Percentiles rank a stretch among this genome's conserved stretches.
These are phyloP conservation scores for Papilio elwesi DNA, from an alignment of 2,888 invertebrate genomes.

Conservation along the genomic window DNA sequence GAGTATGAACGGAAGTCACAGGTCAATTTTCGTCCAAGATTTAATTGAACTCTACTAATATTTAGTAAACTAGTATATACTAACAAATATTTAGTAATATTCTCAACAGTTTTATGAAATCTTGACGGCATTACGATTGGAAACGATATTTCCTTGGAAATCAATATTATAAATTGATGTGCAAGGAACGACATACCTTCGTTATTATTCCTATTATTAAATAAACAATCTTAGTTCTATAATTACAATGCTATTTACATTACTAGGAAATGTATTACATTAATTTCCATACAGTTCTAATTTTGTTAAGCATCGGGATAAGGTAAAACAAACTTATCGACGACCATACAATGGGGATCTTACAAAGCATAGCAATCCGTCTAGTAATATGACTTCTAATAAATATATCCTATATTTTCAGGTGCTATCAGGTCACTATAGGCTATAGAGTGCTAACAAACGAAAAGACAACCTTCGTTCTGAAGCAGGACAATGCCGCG, in stretches of 20 bases:
- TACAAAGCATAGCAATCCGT: not conserved
- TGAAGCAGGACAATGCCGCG: slow-evolving; percentile 14
- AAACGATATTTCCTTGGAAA: too few relatives aligned
- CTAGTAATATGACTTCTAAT: not conserved
- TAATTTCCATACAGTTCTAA: not conserved
- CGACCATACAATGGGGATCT: not conserved
- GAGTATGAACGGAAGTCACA: not conserved
- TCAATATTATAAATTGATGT: too few relatives aligned
- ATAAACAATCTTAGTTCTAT: not conserved
- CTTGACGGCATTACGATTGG: not conserved
- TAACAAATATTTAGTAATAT: not conserved
- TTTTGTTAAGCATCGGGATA: not conserved
- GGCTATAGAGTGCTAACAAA: slow-evolving; percentile 21
- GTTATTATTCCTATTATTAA: not conserved
- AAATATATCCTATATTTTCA: not conserved
- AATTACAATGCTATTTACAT: slow-evolving; percentile 2
- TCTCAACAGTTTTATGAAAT: not conserved
- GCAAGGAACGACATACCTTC: too few relatives aligned
- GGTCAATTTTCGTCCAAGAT: not conserved
- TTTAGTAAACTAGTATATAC: too few relatives aligned
- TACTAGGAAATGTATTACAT: not conserved
- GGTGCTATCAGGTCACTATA: slow-evolving; percentile 17
- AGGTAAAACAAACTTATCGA: not conserved
- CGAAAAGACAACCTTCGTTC: slow-evolving; percentile 21
- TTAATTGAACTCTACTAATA: not conserved